Conservation (phyloP, 1,140 invertebrate species). For the Bombus haemorrhoidalis region DNA sequence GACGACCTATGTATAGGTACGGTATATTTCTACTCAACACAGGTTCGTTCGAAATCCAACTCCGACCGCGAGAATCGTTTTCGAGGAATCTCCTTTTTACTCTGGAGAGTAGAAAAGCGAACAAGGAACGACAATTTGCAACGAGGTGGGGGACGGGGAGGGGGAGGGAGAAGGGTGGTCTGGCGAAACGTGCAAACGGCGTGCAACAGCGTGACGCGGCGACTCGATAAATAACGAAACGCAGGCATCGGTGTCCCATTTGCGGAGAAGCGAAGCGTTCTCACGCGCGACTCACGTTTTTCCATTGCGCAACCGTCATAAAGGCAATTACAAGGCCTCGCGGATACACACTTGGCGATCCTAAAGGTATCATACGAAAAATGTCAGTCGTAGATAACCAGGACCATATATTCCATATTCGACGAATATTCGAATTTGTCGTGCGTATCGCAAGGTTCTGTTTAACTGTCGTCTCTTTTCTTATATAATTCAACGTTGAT, state of each 20-base stretch:
- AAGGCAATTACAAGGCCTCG: constrained; percentile 2
- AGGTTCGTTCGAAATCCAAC: too few species aligned
- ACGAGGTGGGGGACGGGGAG: too few species aligned
- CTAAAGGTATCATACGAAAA: not conserved
- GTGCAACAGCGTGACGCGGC: constrained; percentile 1
- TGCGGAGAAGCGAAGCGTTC: not conserved
- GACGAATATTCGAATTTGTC: not conserved
- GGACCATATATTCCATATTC: not conserved
- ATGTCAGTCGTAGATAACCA: too few species aligned
- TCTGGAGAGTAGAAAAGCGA: not conserved
- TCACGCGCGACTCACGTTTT: not conserved
- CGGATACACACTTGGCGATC: not conserved
- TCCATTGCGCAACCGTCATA: constrained; percentile 32
- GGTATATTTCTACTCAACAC: too few species aligned
- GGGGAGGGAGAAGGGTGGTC: not conserved
- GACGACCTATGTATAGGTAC: too few species aligned
- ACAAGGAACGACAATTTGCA: not conserved
- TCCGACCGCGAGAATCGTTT: too few species aligned
- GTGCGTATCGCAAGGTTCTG: not conserved
- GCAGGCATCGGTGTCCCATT: not conserved
- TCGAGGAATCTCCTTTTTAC: too few species aligned
- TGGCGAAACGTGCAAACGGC: not conserved
- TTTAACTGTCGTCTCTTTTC: not conserved
- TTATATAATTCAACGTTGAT: constrained; percentile 1
- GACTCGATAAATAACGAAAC: constrained; percentile 5